phyloP scores from a whole-genome alignment of 2,888 invertebrate species.

The Xestoiulus laeticollis region DNA sequence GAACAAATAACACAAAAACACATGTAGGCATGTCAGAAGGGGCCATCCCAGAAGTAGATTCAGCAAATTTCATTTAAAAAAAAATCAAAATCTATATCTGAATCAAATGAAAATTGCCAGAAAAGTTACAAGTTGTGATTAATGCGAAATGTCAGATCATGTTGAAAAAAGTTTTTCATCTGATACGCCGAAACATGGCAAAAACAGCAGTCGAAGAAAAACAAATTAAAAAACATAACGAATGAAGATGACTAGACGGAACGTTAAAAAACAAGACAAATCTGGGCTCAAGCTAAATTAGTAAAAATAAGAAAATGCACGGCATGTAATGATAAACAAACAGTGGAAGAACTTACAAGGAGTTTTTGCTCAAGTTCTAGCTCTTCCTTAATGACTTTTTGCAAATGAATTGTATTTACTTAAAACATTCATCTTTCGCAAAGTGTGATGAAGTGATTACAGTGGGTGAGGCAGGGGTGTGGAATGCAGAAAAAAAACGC shows the following conservation, averaged over 20 bases:
- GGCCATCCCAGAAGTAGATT: neutral
- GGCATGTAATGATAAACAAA: slow-evolving; percentile 23
- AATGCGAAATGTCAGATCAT: neutral
- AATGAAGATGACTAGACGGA: slow-evolving; percentile 21
- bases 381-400: slow-evolving; percentile 8
- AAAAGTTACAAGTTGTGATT: slow-evolving; percentile 13
- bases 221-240: slow-evolving; percentile 14
- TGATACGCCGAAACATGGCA: neutral
- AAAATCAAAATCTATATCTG: too few relatives aligned
- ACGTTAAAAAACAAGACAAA: neutral
- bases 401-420: neutral
- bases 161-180: too few relatives aligned
- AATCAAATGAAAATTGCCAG: neutral
- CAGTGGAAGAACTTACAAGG: neutral
- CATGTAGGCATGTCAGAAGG: neutral
- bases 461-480: neutral
- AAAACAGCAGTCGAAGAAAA: neutral
- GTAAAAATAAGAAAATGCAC: slow-evolving; percentile 23
- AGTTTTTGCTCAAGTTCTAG: neutral
- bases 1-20: neutral
- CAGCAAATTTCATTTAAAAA: neutral
- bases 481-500: neutral
- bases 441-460: slow-evolving; percentile 21
- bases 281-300: slow-evolving; percentile 10
- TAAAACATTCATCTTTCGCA: neutral